Evolutionary conservation across 2,888 invertebrate species (phyloP), one percentile per base, ranked within the genome.

Genomic region (Perdita meconis): DNA sequence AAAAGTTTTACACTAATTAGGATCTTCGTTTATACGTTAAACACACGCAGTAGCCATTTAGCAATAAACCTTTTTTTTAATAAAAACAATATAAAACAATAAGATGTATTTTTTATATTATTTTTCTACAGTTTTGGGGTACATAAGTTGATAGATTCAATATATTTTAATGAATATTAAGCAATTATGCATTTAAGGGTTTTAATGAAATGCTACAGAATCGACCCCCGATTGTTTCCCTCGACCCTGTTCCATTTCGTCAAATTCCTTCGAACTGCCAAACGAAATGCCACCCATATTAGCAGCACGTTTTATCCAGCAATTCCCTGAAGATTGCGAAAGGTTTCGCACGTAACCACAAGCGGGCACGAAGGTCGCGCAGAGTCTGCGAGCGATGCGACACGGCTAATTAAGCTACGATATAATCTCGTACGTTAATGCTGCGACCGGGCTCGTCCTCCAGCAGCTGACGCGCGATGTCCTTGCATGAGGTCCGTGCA

Each of bases 381-480:
- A 16, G 60, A 34, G 16, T 26, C 38, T 30, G 1, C 19, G 50
- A 50, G 26, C 24, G 19, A 13, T n/a, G 40, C 19, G 56, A 51
- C 22, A 57, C 12, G 36, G 51, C 8, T n/a, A 55, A 44, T 68
- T 53, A 47, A 50, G 51, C 22, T n/a, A 40, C 59, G 53, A 71
- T 71, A 57, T 76, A 57, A 59, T 66, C 42, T 86, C 93, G 93
- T 89, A 96, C 96, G 87, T 96, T 96, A 81, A 96, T 95, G 91
- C 94, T 95, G 82, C 94, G 94, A 24, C 96, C 96, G 0, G 96
- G 96, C 84, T 95, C 95, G 88, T 96, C 96, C 86, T 96, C 96
- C 16, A 97, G 95, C 59, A 97, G 93, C 89, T 97, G 97, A 83
- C 95, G 92, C 0, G 96, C 96, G 59, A 97, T 95, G 89, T 97